Base-by-base conservation (phyloP, 2,113 vertebrate species). In the Balaenoptera acutorostrata region DNA sequence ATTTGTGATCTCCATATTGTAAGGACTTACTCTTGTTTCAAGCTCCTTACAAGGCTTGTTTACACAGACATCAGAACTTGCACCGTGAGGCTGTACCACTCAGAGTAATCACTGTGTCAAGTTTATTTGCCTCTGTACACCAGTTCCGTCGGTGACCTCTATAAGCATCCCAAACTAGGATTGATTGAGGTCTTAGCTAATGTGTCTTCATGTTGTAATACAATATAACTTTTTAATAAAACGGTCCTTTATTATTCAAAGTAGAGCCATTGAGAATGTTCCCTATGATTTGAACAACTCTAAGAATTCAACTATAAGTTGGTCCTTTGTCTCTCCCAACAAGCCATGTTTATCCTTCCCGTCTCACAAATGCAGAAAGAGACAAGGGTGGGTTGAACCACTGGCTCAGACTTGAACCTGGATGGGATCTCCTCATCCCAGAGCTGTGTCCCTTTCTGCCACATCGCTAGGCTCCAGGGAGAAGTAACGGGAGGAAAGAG, bases 321-420 rank as follows among this genome's bases (percentile, higher is more conserved):
- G 36, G 18, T 29, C 63, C 11, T 18, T 27, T 49, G 41, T 75
- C 15, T 27, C 59, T 25, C 29, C 11, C 6, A 31, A 11, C 49
- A 29, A 41, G 6, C 39, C 5, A 2, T 3, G 33, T 64, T 57
- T 5, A 5, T 63, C 20, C 0, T 3, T 64, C 63, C 41, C 71
- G 3, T 36, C 33, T 89, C 41, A 46, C 36, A 61, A 6, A 39
- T 20, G 78, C 25, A 25, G 81, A 68, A 21, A 17, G 14, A 44
- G 57, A 13, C 0, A 5, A 3, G 36, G 4, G 72, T 12, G 10
- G 36, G 25, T 10, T 2, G 1, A 29, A 29, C 0, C 0, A 2
- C 61, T 0, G 5, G 14, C 36, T 46, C 80, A 17, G n/a, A 6
- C n/a, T n/a, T 13, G 77, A 61, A 36, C 55, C 57, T 17, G 64